Percentiles rank a stretch among this genome's conserved stretches.
Evolutionary conservation across 2,888 invertebrate genomes (phyloP).

Genomic region (Aleiodes testaceus): DNA sequence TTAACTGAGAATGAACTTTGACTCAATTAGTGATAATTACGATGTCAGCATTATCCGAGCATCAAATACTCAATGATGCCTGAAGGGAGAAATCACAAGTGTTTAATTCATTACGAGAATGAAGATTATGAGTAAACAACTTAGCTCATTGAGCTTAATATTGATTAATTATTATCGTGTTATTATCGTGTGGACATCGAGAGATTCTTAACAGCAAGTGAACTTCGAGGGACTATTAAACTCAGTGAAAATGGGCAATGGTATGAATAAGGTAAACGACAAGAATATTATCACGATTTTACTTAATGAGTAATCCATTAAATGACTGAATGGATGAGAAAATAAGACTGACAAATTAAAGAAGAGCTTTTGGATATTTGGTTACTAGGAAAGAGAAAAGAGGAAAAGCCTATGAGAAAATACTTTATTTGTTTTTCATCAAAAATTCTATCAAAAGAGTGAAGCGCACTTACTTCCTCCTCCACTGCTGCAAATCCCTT

Average conservation of each 20-base stretch:
- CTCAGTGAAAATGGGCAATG: conserved; percentile 84
- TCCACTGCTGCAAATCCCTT: too few species aligned
- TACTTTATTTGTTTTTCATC: too few species aligned
- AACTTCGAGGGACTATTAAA: conserved; percentile 40
- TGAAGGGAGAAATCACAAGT: conserved; percentile 23
- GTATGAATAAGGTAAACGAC: conserved; percentile 87
- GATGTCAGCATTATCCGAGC: not conserved
- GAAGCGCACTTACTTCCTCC: too few species aligned
- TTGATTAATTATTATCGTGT: conserved; percentile 40
- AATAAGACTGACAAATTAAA: too few species aligned
- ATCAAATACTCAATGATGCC: conserved; percentile 16
- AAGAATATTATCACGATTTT: conserved; percentile 11
- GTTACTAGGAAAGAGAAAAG: too few species aligned
- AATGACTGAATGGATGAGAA: too few species aligned
- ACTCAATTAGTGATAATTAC: not conserved
- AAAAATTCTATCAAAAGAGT: too few species aligned
- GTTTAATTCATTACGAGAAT: conserved; percentile 20
- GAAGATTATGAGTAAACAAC: conserved; percentile 20
- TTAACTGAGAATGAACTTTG: not conserved
- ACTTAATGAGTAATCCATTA: not conserved
- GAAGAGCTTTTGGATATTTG: too few species aligned
- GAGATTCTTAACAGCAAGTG: conserved; percentile 24
- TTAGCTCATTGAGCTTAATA: conserved; percentile 31
- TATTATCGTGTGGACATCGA: conserved; percentile 9
- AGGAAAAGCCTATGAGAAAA: too few species aligned